Conservation (phyloP, 2,797 vertebrate genomes). For the Spondyliosoma cantharus region DNA sequence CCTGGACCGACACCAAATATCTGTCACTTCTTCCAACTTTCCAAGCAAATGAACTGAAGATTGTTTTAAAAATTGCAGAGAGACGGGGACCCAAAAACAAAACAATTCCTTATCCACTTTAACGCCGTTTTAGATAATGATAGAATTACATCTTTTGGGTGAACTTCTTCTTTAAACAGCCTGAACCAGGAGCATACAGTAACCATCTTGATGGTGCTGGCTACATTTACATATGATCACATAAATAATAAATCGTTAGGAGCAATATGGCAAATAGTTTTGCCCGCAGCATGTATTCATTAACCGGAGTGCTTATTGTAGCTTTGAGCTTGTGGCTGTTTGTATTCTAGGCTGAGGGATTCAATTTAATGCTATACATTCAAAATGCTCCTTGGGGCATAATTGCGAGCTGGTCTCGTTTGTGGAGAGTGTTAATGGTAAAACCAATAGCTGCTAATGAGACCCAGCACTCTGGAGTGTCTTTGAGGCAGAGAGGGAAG, state of each 20-base stretch:
- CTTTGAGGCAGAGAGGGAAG: slow-evolving; percentile 5
- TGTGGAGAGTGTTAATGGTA: slow-evolving; percentile 47
- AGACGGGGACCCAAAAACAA: too few species aligned
- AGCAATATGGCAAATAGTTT: slow-evolving; percentile 24
- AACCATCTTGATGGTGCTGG: not conserved
- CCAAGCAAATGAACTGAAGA: not conserved
- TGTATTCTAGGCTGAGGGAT: slow-evolving; percentile 31
- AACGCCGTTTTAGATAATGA: too few species aligned
- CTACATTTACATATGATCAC: slow-evolving; percentile 17
- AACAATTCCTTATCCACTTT: too few species aligned
- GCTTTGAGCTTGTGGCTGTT: slow-evolving; percentile 21
- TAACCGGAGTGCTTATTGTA: slow-evolving; percentile 18
- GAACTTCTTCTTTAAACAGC: too few species aligned
- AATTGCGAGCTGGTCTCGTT: slow-evolving; percentile 49
- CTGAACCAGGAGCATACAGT: too few species aligned
- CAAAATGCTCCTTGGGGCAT: slow-evolving; percentile 52
- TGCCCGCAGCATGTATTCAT: slow-evolving; percentile 7
- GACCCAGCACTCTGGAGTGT: slow-evolving; percentile 27
- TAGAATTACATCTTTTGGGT: too few species aligned
- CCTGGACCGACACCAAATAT: not conserved
- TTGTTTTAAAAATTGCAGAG: too few species aligned
- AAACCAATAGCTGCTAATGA: slow-evolving; percentile 63
- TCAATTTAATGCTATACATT: slow-evolving; percentile 47
- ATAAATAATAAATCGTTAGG: slow-evolving; percentile 23
- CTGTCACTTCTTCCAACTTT: not conserved